Conservation (phyloP, 92 coral and sea anemone genomes). For the Zoanthus sociatus region DNA sequence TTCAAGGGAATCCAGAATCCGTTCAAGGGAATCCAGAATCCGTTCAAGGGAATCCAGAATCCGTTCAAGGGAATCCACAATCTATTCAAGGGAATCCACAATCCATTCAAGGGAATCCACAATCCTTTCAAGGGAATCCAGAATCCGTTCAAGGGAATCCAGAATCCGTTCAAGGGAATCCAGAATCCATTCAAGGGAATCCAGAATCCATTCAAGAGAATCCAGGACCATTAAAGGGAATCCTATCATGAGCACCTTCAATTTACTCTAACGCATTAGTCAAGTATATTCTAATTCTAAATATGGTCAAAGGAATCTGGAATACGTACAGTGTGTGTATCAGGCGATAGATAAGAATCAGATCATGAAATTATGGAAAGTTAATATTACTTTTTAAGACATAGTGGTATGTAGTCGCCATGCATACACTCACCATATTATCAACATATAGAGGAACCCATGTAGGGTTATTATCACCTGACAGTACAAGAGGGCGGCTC, state of each 20-base stretch:
- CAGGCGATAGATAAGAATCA: no score
- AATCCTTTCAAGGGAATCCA: neutral
- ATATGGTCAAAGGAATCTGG: no score
- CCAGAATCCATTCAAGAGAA: neutral
- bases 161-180: neutral
- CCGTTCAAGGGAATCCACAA: neutral
- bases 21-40: neutral
- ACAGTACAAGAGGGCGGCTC: constrained; percentile 49
- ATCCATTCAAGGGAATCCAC: neutral
- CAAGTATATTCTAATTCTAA: no score
- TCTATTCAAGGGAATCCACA: neutral
- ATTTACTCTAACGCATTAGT: no score
- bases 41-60: neutral
- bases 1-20: neutral
- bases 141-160: neutral
- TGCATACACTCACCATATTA: constrained; percentile 34
- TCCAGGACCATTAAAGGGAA: neutral
- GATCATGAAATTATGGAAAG: no score
- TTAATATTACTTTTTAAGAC: neutral
- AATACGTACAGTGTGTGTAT: no score
- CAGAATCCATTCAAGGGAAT: neutral
- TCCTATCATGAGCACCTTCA: neutral
- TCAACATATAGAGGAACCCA: constrained; percentile 43
- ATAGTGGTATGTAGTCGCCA: neutral
- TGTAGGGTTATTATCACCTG: constrained; percentile 39